Evolutionary conservation across 2,888 invertebrate species (phyloP), one percentile per base, ranked within the genome.

Genomic region (Pantelozetes paolii): DNA sequence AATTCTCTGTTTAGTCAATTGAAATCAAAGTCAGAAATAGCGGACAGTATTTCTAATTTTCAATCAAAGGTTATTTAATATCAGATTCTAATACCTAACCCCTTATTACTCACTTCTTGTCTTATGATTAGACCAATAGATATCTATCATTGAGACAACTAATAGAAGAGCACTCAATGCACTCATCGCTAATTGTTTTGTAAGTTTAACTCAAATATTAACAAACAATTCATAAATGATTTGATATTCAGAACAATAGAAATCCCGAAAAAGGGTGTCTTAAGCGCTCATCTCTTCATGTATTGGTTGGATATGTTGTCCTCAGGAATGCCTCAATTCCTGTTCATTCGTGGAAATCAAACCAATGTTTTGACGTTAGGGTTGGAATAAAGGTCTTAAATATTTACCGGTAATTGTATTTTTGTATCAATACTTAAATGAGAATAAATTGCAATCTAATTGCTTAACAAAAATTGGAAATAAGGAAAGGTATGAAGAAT

Each of bases 1-100:
- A 36, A 36, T 36, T 36, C 36, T 8, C 11, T 36, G 11, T 36
- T 36, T 11, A 36, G 36, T 36, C 6, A 36, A 8, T 36, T 36
- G 36, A 5, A 36, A 11, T 36, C 36, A 36, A 36, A 36, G 11
- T 11, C 5, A 11, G 36, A 36, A 11, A 8, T 36, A 36, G 5
- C 11, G 6, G 36, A 36, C 36, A 36, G 36, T 11, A 8, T 36
- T 36, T 5, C 6, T 36, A 5, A 11, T 11, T 36, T 36, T 11
- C 6, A 36, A 11, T 36, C 36, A 8, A 36, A 36, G 36, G 36
- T 36, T 36, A 85, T 98, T 99, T n/a, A n/a, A n/a, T n/a, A n/a
- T n/a, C n/a, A n/a, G n/a, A n/a, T n/a, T n/a, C n/a, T n/a, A n/a
- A n/a, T n/a, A n/a, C n/a, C n/a, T n/a, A n/a, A n/a, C n/a, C n/a